Evolutionary conservation across 2,797 vertebrate genomes (phyloP).

Genomic region (Falco cherrug): DNA sequence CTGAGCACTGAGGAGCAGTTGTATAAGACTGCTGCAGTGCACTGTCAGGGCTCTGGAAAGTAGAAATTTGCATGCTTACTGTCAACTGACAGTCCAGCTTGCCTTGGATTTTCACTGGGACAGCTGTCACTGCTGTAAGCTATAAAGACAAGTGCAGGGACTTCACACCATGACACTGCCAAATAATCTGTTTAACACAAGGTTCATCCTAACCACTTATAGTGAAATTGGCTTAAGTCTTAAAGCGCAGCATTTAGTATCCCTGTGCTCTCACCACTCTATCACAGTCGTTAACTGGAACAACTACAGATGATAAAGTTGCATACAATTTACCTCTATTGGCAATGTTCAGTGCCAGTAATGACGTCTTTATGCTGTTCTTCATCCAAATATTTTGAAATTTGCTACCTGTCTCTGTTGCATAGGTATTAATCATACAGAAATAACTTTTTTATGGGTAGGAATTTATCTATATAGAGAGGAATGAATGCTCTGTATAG

Average conservation of each 20-base stretch:
- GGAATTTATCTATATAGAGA: not conserved
- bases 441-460: not conserved
- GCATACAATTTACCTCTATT: not conserved
- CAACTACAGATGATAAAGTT: not conserved
- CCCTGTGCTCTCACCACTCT: not conserved
- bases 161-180: not conserved
- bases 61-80: not conserved
- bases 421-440: not conserved
- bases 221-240: not conserved
- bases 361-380: not conserved
- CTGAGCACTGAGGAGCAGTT: not conserved
- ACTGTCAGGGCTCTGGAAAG: not conserved
- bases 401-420: not conserved
- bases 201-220: not conserved
- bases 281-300: not conserved
- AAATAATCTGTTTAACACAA: not conserved
- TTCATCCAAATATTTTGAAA: not conserved
- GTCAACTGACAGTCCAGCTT: not conserved
- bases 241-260: not conserved
- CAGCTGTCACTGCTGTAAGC: not conserved
- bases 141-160: not conserved
- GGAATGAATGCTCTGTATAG: not conserved
- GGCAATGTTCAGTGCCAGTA: not conserved
- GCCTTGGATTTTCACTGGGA: not conserved
- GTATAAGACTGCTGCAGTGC: not conserved